Base-by-base conservation (phyloP, 2,113 vertebrate genomes). In the Acrocephalus arundinaceus region DNA sequence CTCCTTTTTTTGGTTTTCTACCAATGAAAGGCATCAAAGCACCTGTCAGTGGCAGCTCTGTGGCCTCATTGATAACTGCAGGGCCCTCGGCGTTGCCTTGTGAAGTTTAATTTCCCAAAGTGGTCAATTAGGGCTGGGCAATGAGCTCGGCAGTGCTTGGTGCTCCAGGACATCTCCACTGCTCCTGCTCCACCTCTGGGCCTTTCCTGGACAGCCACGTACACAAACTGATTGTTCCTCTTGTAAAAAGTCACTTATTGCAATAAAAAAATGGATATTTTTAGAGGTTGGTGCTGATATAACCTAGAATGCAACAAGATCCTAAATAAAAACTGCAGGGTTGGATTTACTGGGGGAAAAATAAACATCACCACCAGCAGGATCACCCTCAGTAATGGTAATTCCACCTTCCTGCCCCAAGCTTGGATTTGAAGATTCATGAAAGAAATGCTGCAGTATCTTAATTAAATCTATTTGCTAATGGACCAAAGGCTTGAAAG, bases 71-170 rank as follows among this genome's bases (percentile, higher is more conserved):
- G 93, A 93, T 94, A 96, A 97, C 58, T 93, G 90, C 28, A 93
- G 79, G 90, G 91, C 83, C 90, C 93, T 92, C 35, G 76, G 87
- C 88, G 0, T 58, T 96, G 95, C 91, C 84, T 62, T 90, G 76
- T 93, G 68, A 97, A 97, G 96, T 90, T 97, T 92, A 94, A 97
- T 97, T 96, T 97, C 96, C 95, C 97, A 96, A 93, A 97, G 96
- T 11, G 85, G 79, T 97, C 95, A 97, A 92, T 97, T 97, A 97
- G 45, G 95, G 65, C 62, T 75, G 33, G 18, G 84, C 90, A 93
- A 90, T 5, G 87, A 41, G 77, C 78, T 96, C 57, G 11, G 65
- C 85, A 71, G 39, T 11, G 76, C 24, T n/a, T 70, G 71, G 30
- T 94, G 93, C 93, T 96, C 92, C 30, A 96, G 95, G 96, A 94